Evolutionary conservation across 2,888 invertebrate species (phyloP), one percentile per base, ranked within the genome.

Genomic region (Melieria picta): DNA sequence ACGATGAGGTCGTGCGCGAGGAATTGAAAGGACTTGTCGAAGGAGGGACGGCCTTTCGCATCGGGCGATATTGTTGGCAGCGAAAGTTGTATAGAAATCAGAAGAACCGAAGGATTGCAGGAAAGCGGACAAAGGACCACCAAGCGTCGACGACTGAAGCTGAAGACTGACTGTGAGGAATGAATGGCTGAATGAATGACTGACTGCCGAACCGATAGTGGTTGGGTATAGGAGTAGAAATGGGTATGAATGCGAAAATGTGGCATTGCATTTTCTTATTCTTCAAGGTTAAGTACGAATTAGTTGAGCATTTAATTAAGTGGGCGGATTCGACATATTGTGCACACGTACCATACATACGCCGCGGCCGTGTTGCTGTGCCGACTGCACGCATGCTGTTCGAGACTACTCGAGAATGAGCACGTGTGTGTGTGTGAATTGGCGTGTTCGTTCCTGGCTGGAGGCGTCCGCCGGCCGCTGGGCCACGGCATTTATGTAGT

Each of bases 231-330:
- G 30, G 30, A 30, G 30, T 30, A 46, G 47, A 30, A n/a, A 43
- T 4, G 13, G n/a, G 30, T 30, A 30, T 30, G 30, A 30, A 30
- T 30, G 42, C 45, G 45, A 4, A 65, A 4, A 5, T 50, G 43
- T 47, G 16, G 6, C 42, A 43, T 10, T 6, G 9, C 10, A 58
- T 42, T 58, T 60, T 50, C 50, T 9, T 48, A 9, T 55, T 43
- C 42, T 45, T 43, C 48, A 55, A 61, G 68, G 62, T 62, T 48
- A 79, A 80, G 78, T 77, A 74, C 70, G 75, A 75, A 78, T 80
- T 80, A 78, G 78, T 77, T 11, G 47, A 48, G 47, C 48, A 13
- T 48, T 63, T 63, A 63, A 63, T 63, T 63, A 63, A 63, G 48
- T 50, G 63, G 13, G 30, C 50, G 42, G 45, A 63, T 63, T 30